Evolutionary conservation across 1,140 invertebrate species (phyloP).

Genomic region (Aphis craccivora): DNA sequence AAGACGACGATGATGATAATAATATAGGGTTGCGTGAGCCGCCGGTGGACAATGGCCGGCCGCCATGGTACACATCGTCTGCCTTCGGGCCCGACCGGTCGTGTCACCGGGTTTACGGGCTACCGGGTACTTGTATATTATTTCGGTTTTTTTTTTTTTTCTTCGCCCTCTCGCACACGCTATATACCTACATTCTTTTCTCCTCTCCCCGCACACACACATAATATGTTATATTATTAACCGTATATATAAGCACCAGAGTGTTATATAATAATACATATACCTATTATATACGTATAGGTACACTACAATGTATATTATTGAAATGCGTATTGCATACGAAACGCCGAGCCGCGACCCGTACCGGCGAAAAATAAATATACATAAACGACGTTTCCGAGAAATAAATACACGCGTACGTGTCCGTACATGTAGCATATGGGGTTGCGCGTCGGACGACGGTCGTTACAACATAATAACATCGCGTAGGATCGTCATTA

Average conservation of each 20-base stretch:
- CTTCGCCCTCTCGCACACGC: background rate
- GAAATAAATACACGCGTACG: background rate
- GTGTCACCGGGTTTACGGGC: background rate
- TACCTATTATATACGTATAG: background rate
- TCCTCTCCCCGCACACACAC: too few relatives aligned
- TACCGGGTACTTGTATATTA: slow-evolving; percentile 19
- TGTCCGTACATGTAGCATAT: background rate
- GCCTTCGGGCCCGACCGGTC: background rate
- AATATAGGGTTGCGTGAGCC: slow-evolving; percentile 34
- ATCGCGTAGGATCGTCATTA: too few relatives aligned
- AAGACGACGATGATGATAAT: background rate
- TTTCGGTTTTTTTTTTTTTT: background rate
- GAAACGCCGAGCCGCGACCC: background rate
- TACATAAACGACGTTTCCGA: slow-evolving; percentile 7
- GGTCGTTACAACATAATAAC: background rate
- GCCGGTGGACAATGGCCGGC: slow-evolving; percentile 43
- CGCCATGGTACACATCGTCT: background rate
- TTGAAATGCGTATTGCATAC: background rate
- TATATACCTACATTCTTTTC: background rate
- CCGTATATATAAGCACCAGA: background rate
- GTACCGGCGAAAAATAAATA: background rate
- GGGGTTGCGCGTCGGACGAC: background rate
- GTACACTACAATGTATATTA: background rate
- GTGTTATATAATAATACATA: background rate
- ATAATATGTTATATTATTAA: background rate